Conservation (phyloP, 2,113 vertebrate genomes). For the Cyprinodon tularosa region DNA sequence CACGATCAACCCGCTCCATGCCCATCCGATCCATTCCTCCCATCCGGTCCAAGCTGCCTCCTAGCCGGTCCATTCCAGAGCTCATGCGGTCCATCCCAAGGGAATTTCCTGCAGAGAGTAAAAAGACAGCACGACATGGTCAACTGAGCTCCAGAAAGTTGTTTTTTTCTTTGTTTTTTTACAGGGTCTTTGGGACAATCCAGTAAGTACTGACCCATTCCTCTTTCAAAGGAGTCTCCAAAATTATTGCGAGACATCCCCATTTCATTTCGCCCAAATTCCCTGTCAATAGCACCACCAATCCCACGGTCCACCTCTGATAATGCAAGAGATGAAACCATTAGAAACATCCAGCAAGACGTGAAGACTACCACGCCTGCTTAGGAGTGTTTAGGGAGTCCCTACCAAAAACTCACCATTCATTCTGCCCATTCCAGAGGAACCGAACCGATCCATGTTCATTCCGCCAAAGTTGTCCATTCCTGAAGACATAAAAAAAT, state of each 20-base stretch:
- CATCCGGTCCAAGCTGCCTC: slow-evolving; percentile 84
- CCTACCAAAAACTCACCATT: slow-evolving; percentile 81
- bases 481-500: slow-evolving; percentile 71
- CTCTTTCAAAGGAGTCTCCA: slow-evolving; percentile 90
- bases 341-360: slow-evolving; percentile 46
- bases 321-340: slow-evolving; percentile 68
- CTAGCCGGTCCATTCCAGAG: slow-evolving; percentile 84
- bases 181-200: slow-evolving; percentile 30
- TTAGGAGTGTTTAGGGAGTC: not conserved
- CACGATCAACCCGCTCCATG: slow-evolving; percentile 89
- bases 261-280: slow-evolving; percentile 89
- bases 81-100: slow-evolving; percentile 88
- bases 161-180: not conserved
- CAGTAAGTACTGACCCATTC: slow-evolving; percentile 82
- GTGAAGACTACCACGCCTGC: slow-evolving; percentile 26
- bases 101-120: slow-evolving; percentile 69
- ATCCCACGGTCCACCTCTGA: slow-evolving; percentile 90
- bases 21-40: slow-evolving; percentile 88
- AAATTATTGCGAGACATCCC: slow-evolving; percentile 88
- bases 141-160: not conserved
- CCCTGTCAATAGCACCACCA: slow-evolving; percentile 87
- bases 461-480: slow-evolving; percentile 93
- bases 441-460: slow-evolving; percentile 91
- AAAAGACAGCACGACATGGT: not conserved
- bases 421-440: slow-evolving; percentile 92